Percentiles rank a stretch among this genome's conserved stretches.
These are phyloP conservation scores for Lypha dubia DNA, from an alignment of 2,888 invertebrate genomes.

Conservation along the genomic window DNA sequence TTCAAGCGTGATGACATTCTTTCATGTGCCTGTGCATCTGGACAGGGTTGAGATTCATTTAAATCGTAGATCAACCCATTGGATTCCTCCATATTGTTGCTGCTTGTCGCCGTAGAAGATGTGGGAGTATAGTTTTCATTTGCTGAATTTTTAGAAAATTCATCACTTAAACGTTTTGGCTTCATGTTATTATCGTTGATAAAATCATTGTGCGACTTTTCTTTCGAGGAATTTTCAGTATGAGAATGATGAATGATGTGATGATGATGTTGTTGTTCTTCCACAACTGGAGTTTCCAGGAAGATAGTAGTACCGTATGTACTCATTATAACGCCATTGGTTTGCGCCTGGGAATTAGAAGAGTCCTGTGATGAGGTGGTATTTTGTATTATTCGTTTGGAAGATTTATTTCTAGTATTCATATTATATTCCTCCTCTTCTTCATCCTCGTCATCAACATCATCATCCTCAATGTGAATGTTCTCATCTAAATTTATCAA, in stretches of 20 bases:
- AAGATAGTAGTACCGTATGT: conserved; percentile 80
- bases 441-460: conserved; percentile 60
- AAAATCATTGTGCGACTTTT: conserved; percentile 48
- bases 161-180: conserved; percentile 83
- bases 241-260: conserved; percentile 63
- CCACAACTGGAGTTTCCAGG: conserved; percentile 82
- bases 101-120: conserved; percentile 32
- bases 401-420: conserved; percentile 62
- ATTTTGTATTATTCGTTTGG: conserved; percentile 58
- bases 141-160: conserved; percentile 75
- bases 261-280: conserved; percentile 78
- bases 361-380: conserved; percentile 33
- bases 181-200: conserved; percentile 76
- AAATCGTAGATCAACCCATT: conserved; percentile 62
- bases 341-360: conserved; percentile 46
- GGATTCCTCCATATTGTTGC: conserved; percentile 36
- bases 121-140: conserved; percentile 46
- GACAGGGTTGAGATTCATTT: conserved; percentile 55
- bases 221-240: conserved; percentile 24
- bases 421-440: conserved; percentile 66
- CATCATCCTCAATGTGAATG: conserved; percentile 60
- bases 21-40: conserved; percentile 71
- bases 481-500: conserved; percentile 42
- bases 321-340: conserved; percentile 76
- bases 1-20: conserved; percentile 81